Percentiles rank a stretch among this genome's conserved stretches.
Conservation (phyloP, 2,888 invertebrate species). For the Acrocyrtus sp. region DNA sequence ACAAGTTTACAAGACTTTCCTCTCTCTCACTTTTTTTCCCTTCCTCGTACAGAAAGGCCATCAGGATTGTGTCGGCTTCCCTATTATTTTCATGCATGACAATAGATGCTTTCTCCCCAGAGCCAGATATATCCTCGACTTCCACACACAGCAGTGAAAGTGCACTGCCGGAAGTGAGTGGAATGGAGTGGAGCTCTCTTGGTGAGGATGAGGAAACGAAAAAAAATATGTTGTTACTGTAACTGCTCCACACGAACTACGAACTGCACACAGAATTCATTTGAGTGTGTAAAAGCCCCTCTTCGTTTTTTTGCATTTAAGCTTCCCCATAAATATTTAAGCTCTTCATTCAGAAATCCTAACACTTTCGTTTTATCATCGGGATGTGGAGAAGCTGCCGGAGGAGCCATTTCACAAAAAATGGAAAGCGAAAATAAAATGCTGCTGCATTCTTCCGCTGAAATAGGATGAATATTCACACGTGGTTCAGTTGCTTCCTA, state of each 20-base stretch:
- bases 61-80: constrained; percentile 8
- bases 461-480: no score
- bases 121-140: constrained; percentile 27
- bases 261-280: no score
- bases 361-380: constrained; percentile 41
- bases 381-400: no score
- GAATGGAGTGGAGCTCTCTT: constrained; percentile 26
- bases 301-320: constrained; percentile 8
- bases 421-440: no score
- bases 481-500: no score
- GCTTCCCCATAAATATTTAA: constrained; percentile 44
- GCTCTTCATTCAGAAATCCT: constrained; percentile 33
- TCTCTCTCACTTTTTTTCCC: not conserved
- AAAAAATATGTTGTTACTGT: not conserved
- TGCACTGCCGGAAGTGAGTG: constrained; percentile 36
- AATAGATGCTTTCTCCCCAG: constrained; percentile 48
- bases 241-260: no score
- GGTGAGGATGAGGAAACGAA: no score
- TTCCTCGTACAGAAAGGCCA: not conserved
- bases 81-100: constrained; percentile 45
- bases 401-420: no score
- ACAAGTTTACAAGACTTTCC: constrained; percentile 26
- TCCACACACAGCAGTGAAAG: constrained; percentile 38
- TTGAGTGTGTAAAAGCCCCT: not conserved
- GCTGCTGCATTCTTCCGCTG: no score